These are phyloP conservation scores for Potamarius usumacintae DNA, from an alignment of 2,113 vertebrate species.

Conservation along the genomic window DNA sequence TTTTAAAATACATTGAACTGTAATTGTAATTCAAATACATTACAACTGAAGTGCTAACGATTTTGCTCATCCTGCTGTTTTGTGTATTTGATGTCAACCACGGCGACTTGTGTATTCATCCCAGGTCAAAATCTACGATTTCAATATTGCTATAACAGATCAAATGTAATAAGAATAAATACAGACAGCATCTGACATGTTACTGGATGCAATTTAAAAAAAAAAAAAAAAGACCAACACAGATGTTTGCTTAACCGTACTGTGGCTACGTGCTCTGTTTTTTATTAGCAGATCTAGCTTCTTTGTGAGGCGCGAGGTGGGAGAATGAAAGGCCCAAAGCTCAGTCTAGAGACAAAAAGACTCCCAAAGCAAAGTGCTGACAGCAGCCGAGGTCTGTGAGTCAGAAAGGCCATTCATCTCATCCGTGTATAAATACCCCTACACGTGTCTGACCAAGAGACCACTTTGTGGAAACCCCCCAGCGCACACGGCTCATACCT, in stretches of 20 bases:
- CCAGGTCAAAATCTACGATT: background rate
- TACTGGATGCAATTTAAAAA: background rate
- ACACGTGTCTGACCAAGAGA: constrained; percentile 58
- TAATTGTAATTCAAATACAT: background rate
- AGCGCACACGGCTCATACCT: constrained; percentile 62
- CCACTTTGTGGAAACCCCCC: constrained; percentile 68
- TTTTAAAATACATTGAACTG: background rate
- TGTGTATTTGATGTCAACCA: background rate
- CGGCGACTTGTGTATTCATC: too few relatives aligned
- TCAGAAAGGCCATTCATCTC: constrained; percentile 40
- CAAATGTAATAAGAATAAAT: background rate
- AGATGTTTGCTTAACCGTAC: background rate
- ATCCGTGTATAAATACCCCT: constrained; percentile 71
- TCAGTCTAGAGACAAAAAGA: constrained; percentile 68
- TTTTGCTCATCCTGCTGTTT: background rate
- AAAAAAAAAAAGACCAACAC: background rate
- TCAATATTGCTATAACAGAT: background rate
- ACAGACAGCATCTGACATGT: background rate
- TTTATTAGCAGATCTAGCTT: constrained; percentile 9
- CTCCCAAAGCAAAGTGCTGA: constrained; percentile 79
- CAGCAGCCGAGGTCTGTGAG: constrained; percentile 56
- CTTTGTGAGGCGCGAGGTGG: constrained; percentile 33
- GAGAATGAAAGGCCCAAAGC: constrained; percentile 55
- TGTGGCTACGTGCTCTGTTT: background rate
- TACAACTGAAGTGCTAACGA: background rate